Conservation (phyloP, 92 coral and sea anemone species). For the Galaxea fascicularis region DNA sequence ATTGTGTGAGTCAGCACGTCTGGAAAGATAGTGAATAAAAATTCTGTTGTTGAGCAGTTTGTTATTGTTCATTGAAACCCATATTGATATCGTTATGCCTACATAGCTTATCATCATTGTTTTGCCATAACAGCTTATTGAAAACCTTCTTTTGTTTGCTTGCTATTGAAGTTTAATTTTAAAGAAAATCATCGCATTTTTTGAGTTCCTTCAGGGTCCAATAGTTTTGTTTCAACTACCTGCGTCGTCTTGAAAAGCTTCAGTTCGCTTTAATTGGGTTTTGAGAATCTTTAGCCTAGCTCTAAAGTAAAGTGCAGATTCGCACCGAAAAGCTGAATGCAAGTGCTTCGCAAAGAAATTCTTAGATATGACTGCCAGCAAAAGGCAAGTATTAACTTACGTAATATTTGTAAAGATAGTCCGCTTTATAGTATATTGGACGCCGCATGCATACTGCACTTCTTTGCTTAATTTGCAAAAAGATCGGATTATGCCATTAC, state of each 20-base stretch:
- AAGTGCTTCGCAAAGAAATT: neutral
- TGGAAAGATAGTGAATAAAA: neutral
- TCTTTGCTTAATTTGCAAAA: too few relatives aligned
- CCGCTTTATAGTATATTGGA: too few relatives aligned
- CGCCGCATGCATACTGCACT: too few relatives aligned
- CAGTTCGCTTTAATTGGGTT: neutral
- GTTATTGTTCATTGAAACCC: neutral
- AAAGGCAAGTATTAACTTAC: neutral
- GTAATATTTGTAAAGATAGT: neutral
- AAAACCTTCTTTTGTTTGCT: constrained; percentile 5
- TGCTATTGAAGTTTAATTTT: neutral
- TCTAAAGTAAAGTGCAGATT: neutral
- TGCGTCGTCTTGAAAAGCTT: neutral
- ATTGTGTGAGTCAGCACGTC: neutral
- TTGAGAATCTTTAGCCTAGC: neutral
- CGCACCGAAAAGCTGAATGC: neutral
- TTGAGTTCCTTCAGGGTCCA: constrained; percentile 19
- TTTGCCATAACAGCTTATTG: constrained; percentile 12
- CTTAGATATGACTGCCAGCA: constrained; percentile 11
- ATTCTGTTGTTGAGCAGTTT: neutral
- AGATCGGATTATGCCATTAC: too few relatives aligned
- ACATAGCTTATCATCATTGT: neutral
- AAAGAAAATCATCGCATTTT: constrained; percentile 16
- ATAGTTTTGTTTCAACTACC: neutral
- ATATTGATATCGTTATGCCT: neutral